Percentiles rank a stretch among this genome's conserved stretches.
phyloP scores from a whole-genome alignment of 2,888 invertebrate genomes.

The Melitaea athalia region DNA sequence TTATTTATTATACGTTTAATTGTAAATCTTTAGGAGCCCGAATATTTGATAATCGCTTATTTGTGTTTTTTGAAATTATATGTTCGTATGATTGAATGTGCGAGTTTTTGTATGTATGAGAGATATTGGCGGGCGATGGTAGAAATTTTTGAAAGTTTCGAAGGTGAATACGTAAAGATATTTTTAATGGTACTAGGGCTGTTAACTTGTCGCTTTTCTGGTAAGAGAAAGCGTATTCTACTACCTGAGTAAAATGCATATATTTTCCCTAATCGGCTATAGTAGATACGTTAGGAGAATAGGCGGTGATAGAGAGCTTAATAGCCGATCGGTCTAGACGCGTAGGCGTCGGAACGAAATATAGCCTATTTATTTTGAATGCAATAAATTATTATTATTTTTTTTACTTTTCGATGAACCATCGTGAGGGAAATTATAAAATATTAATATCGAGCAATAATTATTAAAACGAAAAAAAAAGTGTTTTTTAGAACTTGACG shows the following conservation, averaged over 20 bases:
- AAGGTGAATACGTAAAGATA: conserved; percentile 11
- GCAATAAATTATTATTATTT: conserved; percentile 30
- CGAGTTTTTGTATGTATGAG: conserved; percentile 1
- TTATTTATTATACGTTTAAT: conserved; percentile 25
- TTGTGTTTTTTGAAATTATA: conserved; percentile 22
- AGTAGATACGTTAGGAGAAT: conserved; percentile 18
- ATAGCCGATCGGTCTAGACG: background rate
- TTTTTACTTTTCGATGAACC: conserved; percentile 30
- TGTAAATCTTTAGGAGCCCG: conserved; percentile 21
- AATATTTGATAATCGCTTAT: conserved; percentile 24
- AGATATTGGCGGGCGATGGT: conserved; percentile 2
- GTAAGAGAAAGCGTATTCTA: conserved; percentile 3
- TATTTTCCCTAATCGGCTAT: conserved; percentile 16
- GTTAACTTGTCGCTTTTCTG: conserved; percentile 20
- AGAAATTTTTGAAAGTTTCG: conserved; percentile 9
- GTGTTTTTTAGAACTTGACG: conserved; percentile 12
- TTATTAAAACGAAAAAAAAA: conserved; percentile 19
- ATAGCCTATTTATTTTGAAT: conserved; percentile 28
- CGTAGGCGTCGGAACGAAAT: conserved; percentile 8
- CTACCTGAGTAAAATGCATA: conserved; percentile 14
- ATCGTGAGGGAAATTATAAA: conserved; percentile 6
- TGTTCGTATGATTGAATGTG: conserved; percentile 17
- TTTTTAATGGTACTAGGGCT: conserved; percentile 14
- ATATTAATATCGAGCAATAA: conserved; percentile 33
- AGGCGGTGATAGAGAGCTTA: conserved; percentile 4